Evolutionary conservation across 2,888 invertebrate species (phyloP).

Genomic region (Hirtodrosophila alboralis): DNA sequence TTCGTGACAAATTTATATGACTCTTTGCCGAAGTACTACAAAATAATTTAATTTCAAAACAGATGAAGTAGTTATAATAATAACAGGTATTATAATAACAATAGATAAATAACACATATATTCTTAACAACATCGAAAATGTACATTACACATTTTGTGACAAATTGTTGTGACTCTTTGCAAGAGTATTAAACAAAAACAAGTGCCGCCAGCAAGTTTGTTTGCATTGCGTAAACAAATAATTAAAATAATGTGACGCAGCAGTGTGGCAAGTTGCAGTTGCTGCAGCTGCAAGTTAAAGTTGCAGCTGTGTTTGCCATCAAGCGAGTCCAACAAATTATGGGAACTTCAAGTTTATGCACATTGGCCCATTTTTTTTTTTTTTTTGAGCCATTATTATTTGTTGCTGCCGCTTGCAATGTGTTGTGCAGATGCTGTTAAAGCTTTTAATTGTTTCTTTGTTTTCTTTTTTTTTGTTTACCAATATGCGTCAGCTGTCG

Average conservation of each 20-base stretch:
- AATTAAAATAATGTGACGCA: conserved; percentile 76
- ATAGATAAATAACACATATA: too few species aligned
- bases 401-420: conserved; percentile 42
- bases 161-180: too few species aligned
- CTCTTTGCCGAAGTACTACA: too few species aligned
- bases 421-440: conserved; percentile 63
- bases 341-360: conserved; percentile 48
- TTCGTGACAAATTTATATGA: too few species aligned
- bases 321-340: conserved; percentile 42
- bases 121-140: too few species aligned
- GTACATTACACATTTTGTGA: too few species aligned
- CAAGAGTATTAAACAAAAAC: too few species aligned
- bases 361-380: conserved; percentile 73
- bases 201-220: conserved; percentile 72
- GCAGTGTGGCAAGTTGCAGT: conserved; percentile 33
- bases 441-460: conserved; percentile 71
- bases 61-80: too few species aligned
- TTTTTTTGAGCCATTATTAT: conserved; percentile 37
- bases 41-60: too few species aligned
- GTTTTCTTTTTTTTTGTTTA: conserved; percentile 51
- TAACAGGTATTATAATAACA: too few species aligned
- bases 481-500: conserved; percentile 72
- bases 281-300: conserved; percentile 28
- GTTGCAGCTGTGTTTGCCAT: conserved; percentile 70
- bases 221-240: conserved; percentile 75